A percentile compares a stretch with the other conserved stretches of the same genome.
Evolutionary conservation across 2,888 invertebrate species (phyloP).

Genomic region (Siphlonurus alternatus): DNA sequence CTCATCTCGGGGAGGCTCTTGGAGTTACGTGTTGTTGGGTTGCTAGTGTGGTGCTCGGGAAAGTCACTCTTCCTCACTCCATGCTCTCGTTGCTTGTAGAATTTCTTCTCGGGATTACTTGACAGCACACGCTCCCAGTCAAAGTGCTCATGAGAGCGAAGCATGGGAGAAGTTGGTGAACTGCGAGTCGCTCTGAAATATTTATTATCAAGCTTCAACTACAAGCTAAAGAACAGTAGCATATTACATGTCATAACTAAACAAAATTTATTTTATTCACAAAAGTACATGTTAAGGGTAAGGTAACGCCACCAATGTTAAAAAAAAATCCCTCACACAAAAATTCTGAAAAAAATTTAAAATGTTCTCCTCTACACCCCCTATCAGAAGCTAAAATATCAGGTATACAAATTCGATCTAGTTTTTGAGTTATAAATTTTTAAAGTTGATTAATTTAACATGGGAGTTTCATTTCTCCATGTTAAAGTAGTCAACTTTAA

Average conservation of each 20-base stretch:
- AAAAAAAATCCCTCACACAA: too few species aligned
- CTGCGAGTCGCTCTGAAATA: conserved; percentile 7
- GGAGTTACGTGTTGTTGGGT: conserved; percentile 26
- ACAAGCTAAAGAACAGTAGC: conserved; percentile 15
- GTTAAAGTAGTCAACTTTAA: too few species aligned
- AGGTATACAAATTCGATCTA: too few species aligned
- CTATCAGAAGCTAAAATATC: too few species aligned
- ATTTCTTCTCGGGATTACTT: conserved; percentile 43
- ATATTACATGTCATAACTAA: not conserved
- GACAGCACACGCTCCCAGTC: conserved; percentile 50
- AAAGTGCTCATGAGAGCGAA: conserved; percentile 28
- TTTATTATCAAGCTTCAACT: not conserved
- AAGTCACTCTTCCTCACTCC: conserved; percentile 24
- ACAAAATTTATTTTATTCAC: not conserved
- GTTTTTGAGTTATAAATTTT: too few species aligned
- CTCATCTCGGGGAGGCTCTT: not conserved
- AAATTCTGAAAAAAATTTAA: too few species aligned
- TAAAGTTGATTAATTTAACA: too few species aligned
- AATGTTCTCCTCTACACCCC: too few species aligned
- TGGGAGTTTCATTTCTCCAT: too few species aligned
- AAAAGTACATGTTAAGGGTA: not conserved
- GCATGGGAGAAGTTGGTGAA: conserved; percentile 8
- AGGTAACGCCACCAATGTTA: too few species aligned
- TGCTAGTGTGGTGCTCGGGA: conserved; percentile 20
- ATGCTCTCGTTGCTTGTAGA: conserved; percentile 27